phyloP scores from a whole-genome alignment of 2,888 invertebrate species.

The Cerastis rubricosa region DNA sequence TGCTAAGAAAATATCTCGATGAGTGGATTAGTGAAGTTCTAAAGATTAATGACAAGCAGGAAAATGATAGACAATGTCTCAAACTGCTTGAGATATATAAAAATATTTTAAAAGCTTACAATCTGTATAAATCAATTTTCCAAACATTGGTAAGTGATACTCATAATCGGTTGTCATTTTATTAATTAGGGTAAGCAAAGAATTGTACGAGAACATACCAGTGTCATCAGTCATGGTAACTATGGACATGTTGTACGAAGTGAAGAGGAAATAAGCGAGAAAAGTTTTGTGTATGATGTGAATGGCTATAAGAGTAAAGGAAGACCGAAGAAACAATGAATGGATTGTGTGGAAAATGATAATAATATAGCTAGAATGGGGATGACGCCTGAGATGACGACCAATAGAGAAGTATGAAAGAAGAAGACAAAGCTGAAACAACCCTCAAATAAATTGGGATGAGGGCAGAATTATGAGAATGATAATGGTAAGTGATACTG shows the following conservation, averaged over 20 bases:
- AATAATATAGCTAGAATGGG: neutral
- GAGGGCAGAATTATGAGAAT: neutral
- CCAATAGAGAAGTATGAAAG: neutral
- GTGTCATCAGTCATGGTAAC: too few relatives aligned
- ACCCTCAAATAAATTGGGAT: neutral
- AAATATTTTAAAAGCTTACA: constrained; percentile 45
- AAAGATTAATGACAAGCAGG: neutral
- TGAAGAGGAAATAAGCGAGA: neutral
- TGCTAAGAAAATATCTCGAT: constrained; percentile 36
- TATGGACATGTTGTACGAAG: neutral
- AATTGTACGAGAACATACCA: too few relatives aligned
- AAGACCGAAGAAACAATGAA: neutral
- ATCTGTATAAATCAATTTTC: constrained; percentile 40
- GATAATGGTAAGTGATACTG: neutral
- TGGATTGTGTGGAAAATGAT: neutral
- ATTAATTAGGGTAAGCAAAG: too few relatives aligned
- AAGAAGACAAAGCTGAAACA: neutral
- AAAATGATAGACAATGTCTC: constrained; percentile 11
- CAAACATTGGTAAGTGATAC: constrained; percentile 49
- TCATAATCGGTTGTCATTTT: neutral
- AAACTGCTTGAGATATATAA: constrained; percentile 18
- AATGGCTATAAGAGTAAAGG: neutral
- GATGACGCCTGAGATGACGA: neutral
- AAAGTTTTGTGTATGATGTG: neutral
- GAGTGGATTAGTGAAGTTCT: constrained; percentile 7